Conservation (phyloP, 2,888 invertebrate species). For the Zootermopsis nevadensis region DNA sequence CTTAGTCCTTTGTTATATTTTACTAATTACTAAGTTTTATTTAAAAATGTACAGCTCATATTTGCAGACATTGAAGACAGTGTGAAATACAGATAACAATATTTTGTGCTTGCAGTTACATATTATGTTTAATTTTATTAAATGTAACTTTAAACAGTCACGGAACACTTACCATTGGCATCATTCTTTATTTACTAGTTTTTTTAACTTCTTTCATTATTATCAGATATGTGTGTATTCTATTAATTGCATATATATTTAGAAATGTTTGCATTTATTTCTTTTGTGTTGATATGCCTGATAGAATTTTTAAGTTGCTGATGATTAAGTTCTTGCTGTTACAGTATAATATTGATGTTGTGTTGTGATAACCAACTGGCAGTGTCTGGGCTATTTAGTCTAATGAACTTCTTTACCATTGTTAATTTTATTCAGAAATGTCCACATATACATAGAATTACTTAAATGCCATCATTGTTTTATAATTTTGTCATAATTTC, state of each 20-base stretch:
- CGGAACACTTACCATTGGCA: neutral
- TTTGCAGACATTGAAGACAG: neutral
- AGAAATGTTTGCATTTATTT: slow-evolving; percentile 56
- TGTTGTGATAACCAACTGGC: neutral
- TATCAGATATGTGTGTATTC: slow-evolving; percentile 41
- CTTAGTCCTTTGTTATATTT: too few species aligned
- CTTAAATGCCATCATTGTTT: too few species aligned
- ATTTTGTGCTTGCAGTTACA: slow-evolving; percentile 1
- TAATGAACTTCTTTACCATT: neutral
- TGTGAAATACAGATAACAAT: neutral
- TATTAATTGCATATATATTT: slow-evolving; percentile 48
- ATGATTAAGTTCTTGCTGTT: slow-evolving; percentile 9
- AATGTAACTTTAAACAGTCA: neutral
- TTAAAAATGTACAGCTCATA: neutral
- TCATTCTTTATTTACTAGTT: neutral
- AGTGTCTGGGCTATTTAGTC: neutral
- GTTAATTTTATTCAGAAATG: neutral
- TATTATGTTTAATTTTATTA: neutral
- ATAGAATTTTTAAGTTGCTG: neutral
- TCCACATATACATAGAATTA: neutral
- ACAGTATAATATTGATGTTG: neutral
- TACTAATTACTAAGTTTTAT: neutral
- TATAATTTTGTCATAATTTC: too few species aligned
- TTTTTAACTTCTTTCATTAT: neutral
- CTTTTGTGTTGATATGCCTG: slow-evolving; percentile 58